phyloP scores from a whole-genome alignment of 2,797 vertebrate genomes.

The Chloroceryle inda region DNA sequence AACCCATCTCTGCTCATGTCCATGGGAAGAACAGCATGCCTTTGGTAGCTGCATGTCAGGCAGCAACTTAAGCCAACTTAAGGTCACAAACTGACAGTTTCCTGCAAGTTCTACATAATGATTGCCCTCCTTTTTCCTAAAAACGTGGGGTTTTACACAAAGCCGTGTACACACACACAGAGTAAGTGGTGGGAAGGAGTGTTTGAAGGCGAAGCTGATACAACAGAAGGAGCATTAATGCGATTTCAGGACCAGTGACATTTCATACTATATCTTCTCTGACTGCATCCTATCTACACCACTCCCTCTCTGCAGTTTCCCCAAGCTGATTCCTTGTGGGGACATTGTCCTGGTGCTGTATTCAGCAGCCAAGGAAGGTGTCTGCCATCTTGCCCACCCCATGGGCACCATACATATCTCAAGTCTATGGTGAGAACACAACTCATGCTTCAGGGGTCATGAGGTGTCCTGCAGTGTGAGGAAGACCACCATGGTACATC shows the following conservation, averaged over 20 bases:
- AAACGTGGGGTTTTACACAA: not conserved
- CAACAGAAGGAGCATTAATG: not conserved
- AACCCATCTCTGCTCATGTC: not conserved
- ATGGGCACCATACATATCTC: not conserved
- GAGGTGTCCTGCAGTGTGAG: not conserved
- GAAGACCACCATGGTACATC: not conserved
- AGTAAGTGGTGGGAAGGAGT: not conserved
- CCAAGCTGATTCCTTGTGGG: not conserved
- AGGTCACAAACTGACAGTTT: not conserved
- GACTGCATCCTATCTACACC: not conserved
- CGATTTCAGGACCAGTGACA: too few relatives aligned
- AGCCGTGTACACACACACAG: fast-evolving
- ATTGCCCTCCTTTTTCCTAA: not conserved
- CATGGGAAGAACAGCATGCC: not conserved
- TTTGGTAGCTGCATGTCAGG: fast-evolving
- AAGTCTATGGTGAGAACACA: not conserved
- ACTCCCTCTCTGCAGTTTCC: not conserved
- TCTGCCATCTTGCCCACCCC: not conserved
- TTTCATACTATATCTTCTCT: not conserved
- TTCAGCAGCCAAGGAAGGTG: not conserved
- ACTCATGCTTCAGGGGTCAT: fast-evolving
- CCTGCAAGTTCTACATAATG: not conserved
- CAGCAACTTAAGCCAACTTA: not conserved
- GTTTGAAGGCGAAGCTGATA: not conserved
- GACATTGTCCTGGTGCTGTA: not conserved